Base-by-base conservation (phyloP, 1,140 invertebrate species). In the Orussus abietinus region DNA sequence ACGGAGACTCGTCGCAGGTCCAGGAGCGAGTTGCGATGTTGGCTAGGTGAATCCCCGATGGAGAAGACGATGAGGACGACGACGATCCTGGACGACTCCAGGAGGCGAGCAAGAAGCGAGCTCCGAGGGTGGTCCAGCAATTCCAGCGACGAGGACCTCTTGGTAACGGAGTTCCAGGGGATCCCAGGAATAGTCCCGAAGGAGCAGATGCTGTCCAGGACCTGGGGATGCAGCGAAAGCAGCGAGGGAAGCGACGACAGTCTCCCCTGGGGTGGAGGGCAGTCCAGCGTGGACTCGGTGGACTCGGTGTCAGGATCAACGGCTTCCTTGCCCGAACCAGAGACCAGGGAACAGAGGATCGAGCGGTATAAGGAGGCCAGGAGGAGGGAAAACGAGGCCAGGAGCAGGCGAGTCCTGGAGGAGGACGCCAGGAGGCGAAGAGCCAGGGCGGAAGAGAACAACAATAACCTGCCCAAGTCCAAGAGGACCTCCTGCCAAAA, bases 211-310 rank as follows among this genome's bases (percentile, higher is more conserved):
- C 44, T 45, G 7, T 41, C 31, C 5, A 51, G 69, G 10, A 55
- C 60, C 1, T 72, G 68, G 69, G 66, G 66, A 15, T 70, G 64
- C 44, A 68, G 65, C 47, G 67, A 74, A 36, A 72, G 71, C 43
- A 74, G 72, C 48, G 73, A 75, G 20, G 71, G 72, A 7, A 72
- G 69, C 42, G 69, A 72, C 49, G 69, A 72, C 36, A 71, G 69
- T 34, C 44, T 72, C 0, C 64, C 64, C 14, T 72, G 65, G 65
- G 54, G 56, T 6, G 55, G 53, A 1, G 50, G 54, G 32, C 48
- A 56, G 3, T 58, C 61, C 0, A 57, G 53, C 38, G 53, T 57
- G 5, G 66, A 67, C 19, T 54, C 56, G 2, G 63, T 66, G 3
- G 62, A 69, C 28, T 54, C 59, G 0, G 31, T 49, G n/a, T 33